Evolutionary conservation across 2,888 invertebrate species (phyloP).

Genomic region (Tenodera sinensis): DNA sequence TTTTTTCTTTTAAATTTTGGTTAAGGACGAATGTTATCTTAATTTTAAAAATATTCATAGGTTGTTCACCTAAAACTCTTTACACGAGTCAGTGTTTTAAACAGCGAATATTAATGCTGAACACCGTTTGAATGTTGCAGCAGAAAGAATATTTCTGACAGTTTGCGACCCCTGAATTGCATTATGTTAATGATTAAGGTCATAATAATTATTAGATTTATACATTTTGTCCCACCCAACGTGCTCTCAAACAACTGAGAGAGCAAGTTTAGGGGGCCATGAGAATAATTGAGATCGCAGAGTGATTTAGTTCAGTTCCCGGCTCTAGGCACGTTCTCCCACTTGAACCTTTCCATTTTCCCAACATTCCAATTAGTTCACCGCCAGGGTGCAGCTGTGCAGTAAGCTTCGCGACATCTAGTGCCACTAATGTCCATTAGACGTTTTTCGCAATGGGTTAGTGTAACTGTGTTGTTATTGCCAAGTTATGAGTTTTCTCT

Average conservation of each 20-base stretch:
- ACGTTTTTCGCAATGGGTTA: neutral
- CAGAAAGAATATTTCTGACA: neutral
- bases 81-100: no score
- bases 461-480: neutral
- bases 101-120: no score
- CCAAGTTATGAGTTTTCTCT: neutral
- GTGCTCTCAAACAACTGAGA: constrained; percentile 1
- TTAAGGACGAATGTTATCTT: no score
- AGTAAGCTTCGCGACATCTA: neutral
- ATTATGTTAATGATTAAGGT: neutral
- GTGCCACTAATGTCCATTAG: neutral
- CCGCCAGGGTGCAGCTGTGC: neutral
- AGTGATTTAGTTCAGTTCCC: neutral
- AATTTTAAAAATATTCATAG: no score
- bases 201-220: neutral
- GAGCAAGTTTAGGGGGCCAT: neutral
- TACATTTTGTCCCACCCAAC: neutral
- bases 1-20: no score
- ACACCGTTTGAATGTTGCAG: neutral
- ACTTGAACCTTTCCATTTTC: neutral
- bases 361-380: neutral
- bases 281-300: neutral
- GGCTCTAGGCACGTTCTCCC: neutral
- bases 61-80: no score
- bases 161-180: neutral